phyloP scores from a whole-genome alignment of 2,797 vertebrate genomes.

The Bufotes viridis region DNA sequence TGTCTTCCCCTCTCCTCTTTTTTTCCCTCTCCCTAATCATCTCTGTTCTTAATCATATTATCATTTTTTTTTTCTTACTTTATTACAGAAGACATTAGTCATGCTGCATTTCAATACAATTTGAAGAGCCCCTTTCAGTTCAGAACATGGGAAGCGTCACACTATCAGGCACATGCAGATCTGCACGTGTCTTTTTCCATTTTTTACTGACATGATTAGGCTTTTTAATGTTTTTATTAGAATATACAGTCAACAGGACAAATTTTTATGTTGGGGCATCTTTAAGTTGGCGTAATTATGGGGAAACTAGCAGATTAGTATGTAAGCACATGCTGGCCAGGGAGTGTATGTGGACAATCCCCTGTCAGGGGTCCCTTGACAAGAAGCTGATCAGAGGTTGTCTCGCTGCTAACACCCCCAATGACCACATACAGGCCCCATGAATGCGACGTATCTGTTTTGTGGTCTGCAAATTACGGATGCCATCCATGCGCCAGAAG shows the following conservation, averaged over 20 bases:
- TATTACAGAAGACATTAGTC: background rate
- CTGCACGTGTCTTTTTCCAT: background rate
- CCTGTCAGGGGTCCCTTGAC: background rate
- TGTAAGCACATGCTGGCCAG: background rate
- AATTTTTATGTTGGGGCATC: background rate
- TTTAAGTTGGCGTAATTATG: background rate
- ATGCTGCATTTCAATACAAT: background rate
- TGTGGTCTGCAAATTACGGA: too few relatives aligned
- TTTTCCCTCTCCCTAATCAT: background rate
- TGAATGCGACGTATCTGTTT: too few relatives aligned
- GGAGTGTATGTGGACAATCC: background rate
- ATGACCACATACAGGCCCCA: too few relatives aligned
- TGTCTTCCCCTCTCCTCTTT: background rate
- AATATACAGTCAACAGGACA: too few relatives aligned
- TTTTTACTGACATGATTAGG: background rate
- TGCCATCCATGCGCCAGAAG: too few relatives aligned
- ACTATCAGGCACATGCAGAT: background rate
- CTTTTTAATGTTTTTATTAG: background rate
- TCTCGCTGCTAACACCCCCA: too few relatives aligned
- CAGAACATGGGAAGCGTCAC: background rate
- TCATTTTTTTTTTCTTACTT: background rate
- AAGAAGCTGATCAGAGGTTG: background rate
- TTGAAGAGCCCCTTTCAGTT: too few relatives aligned
- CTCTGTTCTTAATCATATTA: background rate
- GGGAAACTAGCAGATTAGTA: background rate